Evolutionary conservation across 1,140 invertebrate species (phyloP).

Genomic region (Drosophila fuyamai): DNA sequence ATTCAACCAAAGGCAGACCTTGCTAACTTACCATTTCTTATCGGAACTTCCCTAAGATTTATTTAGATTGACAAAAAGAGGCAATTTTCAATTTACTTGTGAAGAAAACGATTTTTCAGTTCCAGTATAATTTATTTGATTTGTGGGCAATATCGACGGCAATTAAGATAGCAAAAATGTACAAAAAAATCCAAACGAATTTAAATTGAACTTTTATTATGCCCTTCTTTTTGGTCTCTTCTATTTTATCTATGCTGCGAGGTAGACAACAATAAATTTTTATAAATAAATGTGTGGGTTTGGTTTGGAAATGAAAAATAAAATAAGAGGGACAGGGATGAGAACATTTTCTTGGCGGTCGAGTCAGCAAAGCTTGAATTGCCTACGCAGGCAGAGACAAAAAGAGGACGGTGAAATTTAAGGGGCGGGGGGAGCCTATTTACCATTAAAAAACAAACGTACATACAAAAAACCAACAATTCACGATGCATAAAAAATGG

Average conservation of each 20-base stretch:
- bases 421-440: conserved; percentile 20
- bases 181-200: conserved; percentile 46
- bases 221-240: conserved; percentile 10
- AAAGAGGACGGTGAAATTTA: conserved; percentile 5
- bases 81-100: conserved; percentile 34
- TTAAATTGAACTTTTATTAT: conserved; percentile 69
- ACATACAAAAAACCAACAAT: conserved; percentile 44
- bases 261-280: conserved; percentile 79
- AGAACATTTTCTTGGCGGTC: conserved; percentile 49
- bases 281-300: conserved; percentile 59
- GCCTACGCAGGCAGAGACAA: conserved; percentile 63
- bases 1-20: neutral
- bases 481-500: conserved; percentile 75
- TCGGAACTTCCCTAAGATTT: conserved; percentile 11
- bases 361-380: conserved; percentile 75
- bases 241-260: conserved; percentile 69
- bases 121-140: conserved; percentile 53
- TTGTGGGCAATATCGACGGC: conserved; percentile 66
- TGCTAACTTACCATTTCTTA: neutral
- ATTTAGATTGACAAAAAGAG: conserved; percentile 31
- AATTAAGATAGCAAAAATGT: conserved; percentile 51
- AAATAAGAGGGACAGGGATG: conserved; percentile 22
- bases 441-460: conserved; percentile 70
- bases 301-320: conserved; percentile 43
- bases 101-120: conserved; percentile 5